Base-by-base conservation (phyloP, 2,113 vertebrate species). In the Chaetodon auriga region DNA sequence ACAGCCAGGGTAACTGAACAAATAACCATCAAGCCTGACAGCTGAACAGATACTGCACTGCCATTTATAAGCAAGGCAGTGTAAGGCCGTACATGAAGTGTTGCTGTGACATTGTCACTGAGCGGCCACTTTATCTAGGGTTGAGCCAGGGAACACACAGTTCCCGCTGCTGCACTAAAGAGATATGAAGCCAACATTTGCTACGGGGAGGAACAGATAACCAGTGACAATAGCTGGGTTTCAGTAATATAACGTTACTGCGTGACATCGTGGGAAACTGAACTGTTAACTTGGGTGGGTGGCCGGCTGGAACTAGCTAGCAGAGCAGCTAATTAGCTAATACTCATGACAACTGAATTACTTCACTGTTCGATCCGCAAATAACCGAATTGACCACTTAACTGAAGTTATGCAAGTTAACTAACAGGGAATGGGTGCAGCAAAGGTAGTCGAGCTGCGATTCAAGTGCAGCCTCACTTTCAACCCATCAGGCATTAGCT, bases 311-410 rank as follows among this genome's bases (percentile, higher is more conserved):
- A 70, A 75, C 69, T 49, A 80, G 90, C 85, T 86, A 91, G 84
- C 89, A 66, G 64, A 64, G 65, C 23, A 46, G 89, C 83, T 91
- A 92, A 87, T 77, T 36, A 64, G 86, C 89, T 82, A 89, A 82
- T 46, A 68, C 53, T 78, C 36, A 7, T 79, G 68, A 64, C 64
- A 83, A 60, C 78, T 21, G 58, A 8, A 43, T 74, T 23, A 19
- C 9, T 41, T 25, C 10, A 35, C n/a, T 49, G 10, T n/a, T 63
- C 23, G 9, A 16, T 8, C 15, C 35, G 49, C 16, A 69, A 11
- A 61, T 1, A 57, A 4, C 53, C 35, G 0, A 65, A 9, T 4
- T 12, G 36, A n/a, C 4, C 25, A 38, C 53, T 53, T 7, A 14
- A 43, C 21, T 18, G 25, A 48, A 65, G 15, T 51, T 12, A 8